Base-by-base conservation (phyloP, 53 echinoderm and acorn worm genomes). In the Mesocentrotus franciscanus region DNA sequence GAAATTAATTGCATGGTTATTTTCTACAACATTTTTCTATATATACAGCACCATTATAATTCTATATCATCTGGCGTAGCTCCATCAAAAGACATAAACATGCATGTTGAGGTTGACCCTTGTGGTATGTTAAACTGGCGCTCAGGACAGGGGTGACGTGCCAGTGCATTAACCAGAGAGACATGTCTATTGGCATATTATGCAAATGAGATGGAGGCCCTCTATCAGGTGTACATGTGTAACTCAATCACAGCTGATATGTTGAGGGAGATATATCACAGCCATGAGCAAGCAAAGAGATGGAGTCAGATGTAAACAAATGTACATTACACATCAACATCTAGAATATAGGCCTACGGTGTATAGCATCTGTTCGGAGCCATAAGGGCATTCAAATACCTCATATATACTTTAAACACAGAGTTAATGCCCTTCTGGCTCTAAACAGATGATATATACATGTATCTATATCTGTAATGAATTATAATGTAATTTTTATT, bases 61-160 rank as follows among this genome's bases (percentile, higher is more conserved):
- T 81, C 81, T 17, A 4, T 42, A 81, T 81, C 81, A 39, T 42
- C 42, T 42, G 81, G 42, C 81, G 36, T 39, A 29, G 15, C 15
- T 42, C 42, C 81, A 39, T 81, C 81, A 42, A 78, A 78, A 16
- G 36, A 17, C 39, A 36, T 81, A 16, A 81, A 81, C 81, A 81
- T 87, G 57, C 57, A 57, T 26, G n/a, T 58, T 56, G 27, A 29
- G 26, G 49, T 27, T 91, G 91, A 91, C 91, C 91, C 91, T 61
- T 36, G 62, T 91, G 91, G 91, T 64, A 91, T 91, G 91, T 58
- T 62, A 91, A 61, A 91, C 91, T 91, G 91, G 91, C 66, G 58
- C 39, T 62, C 66, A 91, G 91, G 66, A 68, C 36, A 61, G 91
- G 91, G 91, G 36, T 68, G 91, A 87, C 58, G 58, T 57, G 29